Evolutionary conservation across 2,113 vertebrate genomes (phyloP), one percentile per base, ranked within the genome.

Genomic region (Hyperopisus bebe): DNA sequence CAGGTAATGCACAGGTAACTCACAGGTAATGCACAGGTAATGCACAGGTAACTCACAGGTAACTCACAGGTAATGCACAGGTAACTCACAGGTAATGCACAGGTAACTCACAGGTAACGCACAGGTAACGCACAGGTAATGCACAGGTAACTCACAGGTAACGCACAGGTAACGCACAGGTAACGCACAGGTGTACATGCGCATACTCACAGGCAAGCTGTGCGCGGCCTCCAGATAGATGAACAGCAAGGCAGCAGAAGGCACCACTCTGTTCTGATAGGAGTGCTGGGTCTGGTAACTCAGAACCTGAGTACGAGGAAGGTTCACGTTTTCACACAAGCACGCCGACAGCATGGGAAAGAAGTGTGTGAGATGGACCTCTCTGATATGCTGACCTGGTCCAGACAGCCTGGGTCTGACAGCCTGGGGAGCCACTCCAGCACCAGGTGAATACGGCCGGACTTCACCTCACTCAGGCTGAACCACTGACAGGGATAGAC

Each of bases 211-310:
- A 91, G 95, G 95, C 88, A 98, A 94, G 53, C 94, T 95, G 6
- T 96, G 94, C 0, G 97, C 97, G n/a, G 96, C 94, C 91, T 99
- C 98, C 92, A 98, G 89, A 39, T 97, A 98, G 86, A 97, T 93
- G 2, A 96, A 97, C 21, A 99, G 93, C 74, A 98, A 91, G 2
- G 96, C 97, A 0, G 95, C 91, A 0, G 97, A 96, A 0, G 97
- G 96, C 2, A 97, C 94, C 0, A 92, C 93, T 44, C 96, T 97
- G 92, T 97, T 97, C 90, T 94, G 93, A 7, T 96, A 97, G 19
- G 96, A 95, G 92, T 96, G 95, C 91, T 96, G 92, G 86, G 94
- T 95, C 93, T 97, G 97, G 89, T 96, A 94, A 91, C 92, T 94
- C 89, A 98, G 91, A 62, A 97, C 96, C 97, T 97, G 91, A 17